Evolutionary conservation across 2,888 invertebrate species (phyloP).

Genomic region (Eremobia ochroleuca): DNA sequence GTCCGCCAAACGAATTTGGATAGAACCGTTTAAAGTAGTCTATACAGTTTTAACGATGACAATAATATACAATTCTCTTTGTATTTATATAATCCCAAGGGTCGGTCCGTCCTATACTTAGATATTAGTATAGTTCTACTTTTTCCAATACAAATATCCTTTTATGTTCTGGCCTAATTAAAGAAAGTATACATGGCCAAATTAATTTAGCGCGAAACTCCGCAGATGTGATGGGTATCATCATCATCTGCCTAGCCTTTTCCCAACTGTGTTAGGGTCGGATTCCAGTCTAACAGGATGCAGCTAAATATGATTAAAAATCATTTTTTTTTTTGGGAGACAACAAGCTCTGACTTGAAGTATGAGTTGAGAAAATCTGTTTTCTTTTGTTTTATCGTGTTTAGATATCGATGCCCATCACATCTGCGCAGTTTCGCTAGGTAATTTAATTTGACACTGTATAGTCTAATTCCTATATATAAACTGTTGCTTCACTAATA

Average conservation of each 20-base stretch:
- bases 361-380: too few species aligned
- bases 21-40: constrained; percentile 21
- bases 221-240: neutral
- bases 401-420: neutral
- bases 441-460: neutral
- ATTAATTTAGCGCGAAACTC: neutral
- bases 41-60: constrained; percentile 60
- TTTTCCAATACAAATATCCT: constrained; percentile 30
- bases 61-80: constrained; percentile 61
- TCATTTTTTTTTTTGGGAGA: too few species aligned
- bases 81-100: constrained; percentile 42
- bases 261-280: too few species aligned
- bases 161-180: constrained; percentile 23
- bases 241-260: too few species aligned
- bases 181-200: neutral
- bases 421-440: neutral
- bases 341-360: too few species aligned
- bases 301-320: too few species aligned
- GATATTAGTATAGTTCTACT: constrained; percentile 39
- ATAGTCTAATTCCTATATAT: constrained; percentile 20
- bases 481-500: constrained; percentile 33
- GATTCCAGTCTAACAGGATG: too few species aligned
- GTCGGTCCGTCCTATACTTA: constrained; percentile 63
- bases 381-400: neutral
- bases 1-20: constrained; percentile 43